phyloP scores from a whole-genome alignment of 2,888 invertebrate genomes.

The Diarsia dahlii region DNA sequence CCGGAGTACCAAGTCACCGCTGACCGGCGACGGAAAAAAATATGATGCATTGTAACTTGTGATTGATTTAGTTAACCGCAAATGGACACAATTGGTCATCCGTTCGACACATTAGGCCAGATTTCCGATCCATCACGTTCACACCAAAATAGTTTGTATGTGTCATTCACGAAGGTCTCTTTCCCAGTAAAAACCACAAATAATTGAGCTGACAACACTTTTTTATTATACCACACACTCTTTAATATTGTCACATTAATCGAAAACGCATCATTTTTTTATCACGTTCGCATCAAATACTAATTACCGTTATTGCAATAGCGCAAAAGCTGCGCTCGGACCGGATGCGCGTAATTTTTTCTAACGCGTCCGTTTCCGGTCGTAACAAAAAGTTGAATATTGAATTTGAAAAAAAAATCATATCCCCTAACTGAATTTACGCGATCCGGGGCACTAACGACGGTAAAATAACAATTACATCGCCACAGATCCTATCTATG shows the following conservation, averaged over 20 bases:
- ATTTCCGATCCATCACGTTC: conserved; percentile 33
- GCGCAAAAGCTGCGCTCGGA: conserved; percentile 79
- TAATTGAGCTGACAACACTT: conserved; percentile 66
- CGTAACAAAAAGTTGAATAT: conserved; percentile 80
- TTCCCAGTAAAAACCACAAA: conserved; percentile 1
- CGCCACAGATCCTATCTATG: conserved; percentile 88
- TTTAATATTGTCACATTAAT: conserved; percentile 77
- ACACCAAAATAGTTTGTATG: conserved; percentile 46
- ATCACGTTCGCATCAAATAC: conserved; percentile 72
- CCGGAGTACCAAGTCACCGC: conserved; percentile 75
- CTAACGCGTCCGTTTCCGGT: conserved; percentile 88
- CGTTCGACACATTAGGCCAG: conserved; percentile 65
- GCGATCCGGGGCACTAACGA: conserved; percentile 88
- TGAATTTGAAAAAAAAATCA: conserved; percentile 85
- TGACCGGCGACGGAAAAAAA: conserved; percentile 69
- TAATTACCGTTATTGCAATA: conserved; percentile 85
- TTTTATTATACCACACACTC: conserved; percentile 69
- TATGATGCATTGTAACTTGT: conserved; percentile 71
- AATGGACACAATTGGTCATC: conserved; percentile 74
- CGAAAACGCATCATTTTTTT: conserved; percentile 73
- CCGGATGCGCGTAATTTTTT: conserved; percentile 89
- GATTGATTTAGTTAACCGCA: conserved; percentile 80
- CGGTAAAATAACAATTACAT: conserved; percentile 88
- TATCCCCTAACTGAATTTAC: conserved; percentile 89
- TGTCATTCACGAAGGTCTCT: not conserved